A percentile compares a stretch with the other conserved stretches of the same genome.
phyloP scores from a whole-genome alignment of 2,797 vertebrate genomes.

The Euthynnus affinis region DNA sequence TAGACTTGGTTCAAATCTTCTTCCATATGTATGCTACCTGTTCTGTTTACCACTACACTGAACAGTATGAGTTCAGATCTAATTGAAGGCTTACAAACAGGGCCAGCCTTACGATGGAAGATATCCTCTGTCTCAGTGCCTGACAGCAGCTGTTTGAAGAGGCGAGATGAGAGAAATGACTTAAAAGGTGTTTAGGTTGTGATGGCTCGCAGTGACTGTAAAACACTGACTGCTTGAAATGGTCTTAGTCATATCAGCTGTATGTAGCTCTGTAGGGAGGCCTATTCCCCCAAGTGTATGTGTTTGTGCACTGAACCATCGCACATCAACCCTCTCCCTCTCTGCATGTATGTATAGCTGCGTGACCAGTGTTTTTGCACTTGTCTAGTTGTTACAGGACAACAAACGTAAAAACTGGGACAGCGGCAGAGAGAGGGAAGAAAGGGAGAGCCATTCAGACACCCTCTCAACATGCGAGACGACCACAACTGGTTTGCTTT shows the following conservation, averaged over 20 bases:
- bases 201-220: conserved; percentile 28
- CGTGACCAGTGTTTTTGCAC: conserved; percentile 82
- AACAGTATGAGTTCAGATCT: not conserved
- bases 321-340: conserved; percentile 70
- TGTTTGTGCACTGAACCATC: conserved; percentile 77
- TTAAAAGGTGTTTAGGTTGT: conserved; percentile 31
- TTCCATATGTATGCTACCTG: not conserved
- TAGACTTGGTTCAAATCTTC: conserved; percentile 6
- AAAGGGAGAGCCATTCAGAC: conserved; percentile 64
- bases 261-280: conserved; percentile 56
- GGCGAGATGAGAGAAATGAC: conserved; percentile 12
- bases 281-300: conserved; percentile 66
- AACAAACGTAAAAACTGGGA: conserved; percentile 82
- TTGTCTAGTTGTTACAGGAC: conserved; percentile 82
- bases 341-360: conserved; percentile 55
- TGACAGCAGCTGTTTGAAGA: conserved; percentile 33
- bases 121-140: not conserved
- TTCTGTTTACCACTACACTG: not conserved
- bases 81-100: conserved; percentile 6
- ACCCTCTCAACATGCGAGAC: conserved; percentile 80
- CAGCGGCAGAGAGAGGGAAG: conserved; percentile 55
- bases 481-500: conserved; percentile 84
- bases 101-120: conserved; percentile 7
- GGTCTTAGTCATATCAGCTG: conserved; percentile 71
- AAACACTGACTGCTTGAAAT: conserved; percentile 49